A percentile compares a stretch with the other conserved stretches of the same genome.
These are phyloP conservation scores for Sphinx pinastri DNA, from an alignment of 2,888 invertebrate species.

Conservation along the genomic window DNA sequence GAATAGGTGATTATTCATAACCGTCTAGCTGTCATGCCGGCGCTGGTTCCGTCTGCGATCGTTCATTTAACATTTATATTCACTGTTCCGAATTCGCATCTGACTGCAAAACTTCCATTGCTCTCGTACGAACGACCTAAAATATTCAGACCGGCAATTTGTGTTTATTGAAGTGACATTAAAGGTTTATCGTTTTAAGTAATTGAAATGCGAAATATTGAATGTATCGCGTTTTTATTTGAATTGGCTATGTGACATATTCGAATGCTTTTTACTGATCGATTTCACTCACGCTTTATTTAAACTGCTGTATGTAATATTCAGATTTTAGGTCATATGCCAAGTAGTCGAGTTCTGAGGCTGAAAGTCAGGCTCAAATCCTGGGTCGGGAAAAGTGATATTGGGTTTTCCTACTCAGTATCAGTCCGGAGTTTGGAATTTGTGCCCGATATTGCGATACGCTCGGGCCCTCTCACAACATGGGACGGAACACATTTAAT, in stretches of 20 bases:
- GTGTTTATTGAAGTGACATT: slow-evolving; percentile 43
- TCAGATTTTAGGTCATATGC: too few species aligned
- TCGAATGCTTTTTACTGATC: neutral
- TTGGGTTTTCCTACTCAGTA: too few species aligned
- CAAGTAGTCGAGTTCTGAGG: too few species aligned
- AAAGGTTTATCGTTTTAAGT: slow-evolving; percentile 33
- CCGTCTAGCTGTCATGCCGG: neutral
- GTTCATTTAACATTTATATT: slow-evolving; percentile 61
- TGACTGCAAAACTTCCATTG: slow-evolving; percentile 50
- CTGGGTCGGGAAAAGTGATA: too few species aligned
- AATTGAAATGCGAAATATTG: slow-evolving; percentile 24
- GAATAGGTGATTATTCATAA: slow-evolving; percentile 12
- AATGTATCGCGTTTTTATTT: neutral
- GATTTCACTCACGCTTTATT: neutral
- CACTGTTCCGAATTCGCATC: slow-evolving; percentile 57
- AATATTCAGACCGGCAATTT: slow-evolving; percentile 53
- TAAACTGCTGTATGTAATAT: too few species aligned
- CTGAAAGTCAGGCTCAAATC: too few species aligned
- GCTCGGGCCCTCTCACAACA: too few species aligned
- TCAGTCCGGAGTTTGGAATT: too few species aligned
- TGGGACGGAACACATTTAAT: too few species aligned
- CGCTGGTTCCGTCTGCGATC: slow-evolving; percentile 37
- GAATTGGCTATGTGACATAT: too few species aligned
- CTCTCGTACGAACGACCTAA: slow-evolving; percentile 43
- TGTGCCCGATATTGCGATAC: too few species aligned